Conservation (phyloP, 2,113 vertebrate genomes). For the Strix uralensis region DNA sequence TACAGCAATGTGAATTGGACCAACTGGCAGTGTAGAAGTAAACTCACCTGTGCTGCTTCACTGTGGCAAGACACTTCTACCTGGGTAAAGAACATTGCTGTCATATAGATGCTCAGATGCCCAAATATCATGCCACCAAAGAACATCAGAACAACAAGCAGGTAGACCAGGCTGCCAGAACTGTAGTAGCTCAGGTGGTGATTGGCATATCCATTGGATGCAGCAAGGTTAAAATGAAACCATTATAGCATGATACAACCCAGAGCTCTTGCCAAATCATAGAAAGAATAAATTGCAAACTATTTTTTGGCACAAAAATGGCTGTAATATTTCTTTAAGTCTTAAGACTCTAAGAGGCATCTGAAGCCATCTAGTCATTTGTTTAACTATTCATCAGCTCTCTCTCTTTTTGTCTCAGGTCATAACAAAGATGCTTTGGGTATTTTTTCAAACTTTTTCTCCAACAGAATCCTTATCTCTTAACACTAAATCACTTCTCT, state of each 20-base stretch:
- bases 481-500: neutral
- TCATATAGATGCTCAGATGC: neutral
- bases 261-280: neutral
- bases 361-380: neutral
- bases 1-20: neutral
- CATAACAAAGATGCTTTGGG: neutral
- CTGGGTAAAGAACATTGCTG: neutral
- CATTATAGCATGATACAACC: neutral
- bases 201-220: neutral
- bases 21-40: neutral
- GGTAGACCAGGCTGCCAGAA: neutral
- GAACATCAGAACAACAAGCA: neutral
- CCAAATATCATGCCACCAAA: rapidly evolving
- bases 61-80: neutral
- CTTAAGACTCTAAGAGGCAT: neutral
- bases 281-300: neutral
- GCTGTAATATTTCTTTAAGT: neutral
- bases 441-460: conserved; percentile 1
- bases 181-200: neutral
- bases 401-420: neutral
- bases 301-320: neutral
- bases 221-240: neutral
- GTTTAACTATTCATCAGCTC: neutral
- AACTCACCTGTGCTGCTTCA: neutral
- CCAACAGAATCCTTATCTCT: neutral